Evolutionary conservation across 2,888 invertebrate genomes (phyloP), one percentile per base, ranked within the genome.

Genomic region (Lobophora halterata): DNA sequence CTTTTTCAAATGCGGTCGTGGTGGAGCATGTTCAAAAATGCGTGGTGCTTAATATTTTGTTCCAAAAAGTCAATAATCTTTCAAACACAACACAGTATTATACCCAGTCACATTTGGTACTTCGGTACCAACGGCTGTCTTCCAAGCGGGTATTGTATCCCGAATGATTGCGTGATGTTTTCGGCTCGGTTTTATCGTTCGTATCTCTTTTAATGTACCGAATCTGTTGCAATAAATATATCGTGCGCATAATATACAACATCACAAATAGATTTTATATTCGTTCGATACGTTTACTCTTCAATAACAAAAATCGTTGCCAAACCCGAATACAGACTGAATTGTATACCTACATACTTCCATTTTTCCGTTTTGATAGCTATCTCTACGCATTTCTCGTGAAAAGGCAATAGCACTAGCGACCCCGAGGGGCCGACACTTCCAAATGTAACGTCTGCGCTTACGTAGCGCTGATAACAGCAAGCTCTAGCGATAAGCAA

Each of bases 401-500:
- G 30, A 46, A 35, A 46, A 45, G 44, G 52, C 49, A 46, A 45
- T 49, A 49, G 49, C 37, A 33, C 25, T 20, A 19, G 25, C 23
- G 41, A 11, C 33, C 41, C 28, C 9, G 24, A 51, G 45, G 57
- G 55, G 43, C 37, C 43, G 44, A 38, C 49, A 58, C 56, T 58
- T 62, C 59, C 64, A 58, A 51, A 51, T 39, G 54, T 53, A 54
- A 49, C 51, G 52, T 49, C 56, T 58, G 53, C 55, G 58, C 58
- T 57, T 55, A 46, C 33, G 32, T 31, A 42, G 46, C 49, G 72
- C 69, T 63, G 55, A 61, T 55, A 52, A 65, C 55, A 69, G 78
- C 74, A 78, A 82, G 76, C n/a, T n/a, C 77, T 86, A 86, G 83
- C 83, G 83, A 85, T 87, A 86, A 86, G 82, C 86, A 81, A 78